Percentiles rank a stretch among this genome's conserved stretches.
phyloP scores from a whole-genome alignment of 2,113 vertebrate genomes.

The Dasyornis broadbenti region DNA sequence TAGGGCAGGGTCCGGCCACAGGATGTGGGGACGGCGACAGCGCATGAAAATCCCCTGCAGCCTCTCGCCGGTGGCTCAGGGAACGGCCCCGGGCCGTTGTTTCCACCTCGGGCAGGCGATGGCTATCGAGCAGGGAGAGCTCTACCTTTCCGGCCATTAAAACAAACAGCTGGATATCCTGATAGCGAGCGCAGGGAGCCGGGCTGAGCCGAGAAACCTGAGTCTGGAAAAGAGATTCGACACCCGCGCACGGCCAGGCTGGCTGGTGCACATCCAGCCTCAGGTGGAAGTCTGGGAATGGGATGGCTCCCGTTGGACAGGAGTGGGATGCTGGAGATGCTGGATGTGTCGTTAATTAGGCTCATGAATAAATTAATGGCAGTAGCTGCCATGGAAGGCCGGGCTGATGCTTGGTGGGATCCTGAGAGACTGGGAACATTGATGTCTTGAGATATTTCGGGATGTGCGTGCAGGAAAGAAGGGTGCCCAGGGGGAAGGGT shows the following conservation, averaged over 20 bases:
- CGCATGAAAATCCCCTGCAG: background rate
- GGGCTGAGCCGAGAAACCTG: background rate
- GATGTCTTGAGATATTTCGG: background rate
- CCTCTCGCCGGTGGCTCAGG: background rate
- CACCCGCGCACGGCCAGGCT: background rate
- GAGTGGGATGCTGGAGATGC: background rate
- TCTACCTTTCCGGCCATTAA: constrained; percentile 47
- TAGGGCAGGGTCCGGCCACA: constrained; percentile 7
- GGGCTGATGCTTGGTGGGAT: fast-evolving
- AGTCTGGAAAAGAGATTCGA: background rate
- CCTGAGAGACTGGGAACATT: background rate
- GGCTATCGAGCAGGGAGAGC: background rate
- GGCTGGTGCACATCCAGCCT: background rate
- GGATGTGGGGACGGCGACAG: constrained; percentile 4
- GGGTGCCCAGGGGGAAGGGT: no score
- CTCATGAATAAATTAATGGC: fast-evolving
- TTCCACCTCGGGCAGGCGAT: background rate
- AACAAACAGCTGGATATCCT: constrained; percentile 33
- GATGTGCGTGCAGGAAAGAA: background rate
- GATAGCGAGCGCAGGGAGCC: background rate
- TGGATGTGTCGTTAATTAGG: background rate
- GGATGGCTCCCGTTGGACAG: background rate
- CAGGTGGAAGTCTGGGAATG: background rate
- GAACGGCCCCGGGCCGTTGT: background rate
- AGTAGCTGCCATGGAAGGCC: fast-evolving